Base-by-base conservation (phyloP, 92 coral and sea anemone genomes). In the Porites divaricata region DNA sequence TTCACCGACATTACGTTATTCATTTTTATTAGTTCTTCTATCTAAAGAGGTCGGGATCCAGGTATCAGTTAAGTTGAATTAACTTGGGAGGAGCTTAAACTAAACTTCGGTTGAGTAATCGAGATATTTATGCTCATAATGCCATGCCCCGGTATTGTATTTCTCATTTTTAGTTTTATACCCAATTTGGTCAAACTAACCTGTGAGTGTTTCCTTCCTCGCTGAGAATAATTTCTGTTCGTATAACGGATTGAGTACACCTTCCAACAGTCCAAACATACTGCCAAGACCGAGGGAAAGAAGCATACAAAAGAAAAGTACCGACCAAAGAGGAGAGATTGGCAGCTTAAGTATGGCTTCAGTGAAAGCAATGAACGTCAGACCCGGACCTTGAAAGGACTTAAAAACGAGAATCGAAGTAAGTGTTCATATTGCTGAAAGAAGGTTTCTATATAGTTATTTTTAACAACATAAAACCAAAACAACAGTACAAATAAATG, bases 341-440 rank as follows among this genome's bases (percentile, higher is more conserved):
- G 98, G 98, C 90, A 95, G 80, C 89, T 79, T 89, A 13, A 90
- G 87, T 35, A 95, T 95, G 52, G 98, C 98, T 67, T 95, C 98
- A 3, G 98, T 95, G 81, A 95, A 95, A 14, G 98, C 98, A 63
- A 95, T 91, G 77, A 95, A 95, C n/a, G 98, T 93, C 73, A 95
- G 66, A 8, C 98, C 98, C 1, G 98, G 97, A 15, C 98, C 98
- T 82, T 87, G 84, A 20, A 96, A 96, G 28, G 95, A 92, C 98
- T 95, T 35, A 35, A 82, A 26, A 78, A 9, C 15, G 24, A 51
- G 25, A 83, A 25, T 17, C 19, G 24, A 63, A 26, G 76, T 23
- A 10, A 57, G 4, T 10, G n/a, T 61, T 9, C 7, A 19, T 77
- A 41, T 12, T n/a, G 41, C 14, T 15, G 5, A 54, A 54, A 11